Conservation (phyloP, 2,113 vertebrate genomes). For the Cephalopholis sonnerati region DNA sequence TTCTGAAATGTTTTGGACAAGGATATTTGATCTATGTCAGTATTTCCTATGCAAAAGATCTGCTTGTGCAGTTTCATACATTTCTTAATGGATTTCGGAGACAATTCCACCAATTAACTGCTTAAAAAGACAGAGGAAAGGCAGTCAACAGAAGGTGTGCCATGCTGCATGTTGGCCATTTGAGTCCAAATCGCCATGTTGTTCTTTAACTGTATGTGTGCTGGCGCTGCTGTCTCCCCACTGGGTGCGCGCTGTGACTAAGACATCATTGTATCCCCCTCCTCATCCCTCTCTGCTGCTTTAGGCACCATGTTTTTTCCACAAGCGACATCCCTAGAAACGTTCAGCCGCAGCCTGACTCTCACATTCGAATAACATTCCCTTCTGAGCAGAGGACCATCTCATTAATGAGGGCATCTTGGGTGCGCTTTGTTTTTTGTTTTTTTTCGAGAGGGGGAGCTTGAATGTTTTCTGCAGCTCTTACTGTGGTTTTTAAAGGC, state of each 20-base stretch:
- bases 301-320: conserved; percentile 35
- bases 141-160: neutral
- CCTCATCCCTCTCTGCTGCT: conserved; percentile 4
- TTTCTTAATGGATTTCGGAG: neutral
- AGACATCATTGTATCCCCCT: conserved; percentile 22
- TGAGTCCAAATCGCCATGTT: neutral
- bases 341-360: conserved; percentile 36
- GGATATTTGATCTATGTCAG: neutral
- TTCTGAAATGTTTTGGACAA: neutral
- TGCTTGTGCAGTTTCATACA: neutral
- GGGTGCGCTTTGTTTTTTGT: conserved; percentile 48
- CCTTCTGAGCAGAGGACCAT: conserved; percentile 45
- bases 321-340: conserved; percentile 33
- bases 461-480: conserved; percentile 23
- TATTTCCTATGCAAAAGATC: neutral
- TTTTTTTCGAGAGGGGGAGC: no score
- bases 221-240: conserved; percentile 9
- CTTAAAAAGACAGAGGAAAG: neutral
- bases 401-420: conserved; percentile 67
- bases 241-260: conserved; percentile 24
- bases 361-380: conserved; percentile 49
- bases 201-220: conserved; percentile 17
- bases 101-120: neutral
- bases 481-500: conserved; percentile 23
- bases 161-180: neutral